Evolutionary conservation across 2,888 invertebrate species (phyloP), one percentile per base, ranked within the genome.

Genomic region (Drosophila emarginata): DNA sequence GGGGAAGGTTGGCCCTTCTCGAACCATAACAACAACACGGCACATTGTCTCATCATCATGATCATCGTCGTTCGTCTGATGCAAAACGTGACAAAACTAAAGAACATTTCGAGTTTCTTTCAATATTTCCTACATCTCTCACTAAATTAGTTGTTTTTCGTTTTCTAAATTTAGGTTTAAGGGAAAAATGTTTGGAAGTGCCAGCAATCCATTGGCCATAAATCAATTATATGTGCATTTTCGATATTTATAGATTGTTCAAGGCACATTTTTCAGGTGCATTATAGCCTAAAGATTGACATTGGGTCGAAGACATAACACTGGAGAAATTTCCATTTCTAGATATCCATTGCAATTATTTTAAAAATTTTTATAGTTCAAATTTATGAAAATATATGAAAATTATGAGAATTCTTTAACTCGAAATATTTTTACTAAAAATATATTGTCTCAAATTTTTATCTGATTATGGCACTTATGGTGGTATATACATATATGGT

Each of bases 71-170:
- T 37, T 37, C 18, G 45, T 45, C 12, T 21, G 21, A 45, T 45
- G 45, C 45, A 45, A 45, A 90, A 90, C 90, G 90, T 90, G 90
- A 90, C 90, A 90, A 90, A 90, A 90, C 72, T 81, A 73, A 77
- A 87, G 88, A 89, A 90, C 90, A 90, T 66, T 74, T 45, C 23
- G 32, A 14, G 11, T 45, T 66, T 45, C 28, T 32, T 57, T 32
- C 60, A 72, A 70, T 64, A 66, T 64, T 64, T 51, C 65, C 67
- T n/a, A 45, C 61, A 77, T 71, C 78, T 71, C 77, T 78, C 67
- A 71, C 76, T 73, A 84, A 88, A 88, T 88, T 84, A 86, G 88
- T 88, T 88, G 81, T 80, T 84, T 77, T 83, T 72, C 72, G 72
- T 77, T 71, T 28, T 73, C 87, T 88, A 86, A 80, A 88, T 80